Conservation (phyloP, 2,888 invertebrate genomes). For the Megaustenia siamemsis region DNA sequence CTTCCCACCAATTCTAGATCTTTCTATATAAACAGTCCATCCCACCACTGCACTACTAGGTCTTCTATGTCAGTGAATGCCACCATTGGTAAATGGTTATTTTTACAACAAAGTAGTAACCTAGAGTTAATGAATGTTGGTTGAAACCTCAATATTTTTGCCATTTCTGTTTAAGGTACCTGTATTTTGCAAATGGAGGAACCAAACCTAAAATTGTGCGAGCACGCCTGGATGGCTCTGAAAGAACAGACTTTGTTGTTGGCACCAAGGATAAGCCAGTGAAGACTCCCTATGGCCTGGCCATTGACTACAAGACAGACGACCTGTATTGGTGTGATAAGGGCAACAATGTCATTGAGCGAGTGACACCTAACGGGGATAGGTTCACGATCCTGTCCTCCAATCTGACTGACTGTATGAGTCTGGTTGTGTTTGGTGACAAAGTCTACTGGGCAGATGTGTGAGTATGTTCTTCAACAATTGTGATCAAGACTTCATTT, state of each 20-base stretch:
- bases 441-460: conserved; percentile 90
- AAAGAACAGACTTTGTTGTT: conserved; percentile 82
- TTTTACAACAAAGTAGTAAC: no score
- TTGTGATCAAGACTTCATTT: no score
- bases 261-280: conserved; percentile 50
- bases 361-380: conserved; percentile 66
- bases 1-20: no score
- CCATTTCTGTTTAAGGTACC: conserved; percentile 79
- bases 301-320: conserved; percentile 86
- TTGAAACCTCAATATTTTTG: neutral
- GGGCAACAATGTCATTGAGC: conserved; percentile 84
- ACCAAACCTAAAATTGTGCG: conserved; percentile 87
- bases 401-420: conserved; percentile 78
- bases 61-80: no score
- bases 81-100: no score
- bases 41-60: no score
- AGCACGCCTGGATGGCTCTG: conserved; percentile 88
- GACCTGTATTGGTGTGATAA: conserved; percentile 92
- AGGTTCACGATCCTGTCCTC: conserved; percentile 54
- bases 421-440: conserved; percentile 85
- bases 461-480: no score
- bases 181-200: conserved; percentile 90
- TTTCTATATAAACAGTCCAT: no score
- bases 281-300: conserved; percentile 87
- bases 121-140: no score